Evolutionary conservation across 2,888 invertebrate species (phyloP), one percentile per base, ranked within the genome.

Genomic region (Xanthorhoe designata): DNA sequence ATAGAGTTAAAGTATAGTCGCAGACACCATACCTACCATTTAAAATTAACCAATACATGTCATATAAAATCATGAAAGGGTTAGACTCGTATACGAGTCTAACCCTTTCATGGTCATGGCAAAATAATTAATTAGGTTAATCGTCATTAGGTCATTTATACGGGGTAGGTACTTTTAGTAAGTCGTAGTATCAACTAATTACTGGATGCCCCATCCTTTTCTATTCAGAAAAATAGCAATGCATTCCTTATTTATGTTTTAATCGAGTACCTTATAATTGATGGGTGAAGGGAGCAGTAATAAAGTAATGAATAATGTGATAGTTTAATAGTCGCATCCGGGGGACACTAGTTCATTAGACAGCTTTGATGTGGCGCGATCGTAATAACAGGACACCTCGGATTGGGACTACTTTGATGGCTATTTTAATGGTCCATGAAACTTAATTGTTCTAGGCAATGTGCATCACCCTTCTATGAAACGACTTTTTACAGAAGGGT

Each of bases 291-390:
- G 81, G 76, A 7, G 76, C 73, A 74, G 80, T 82, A 84, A 89
- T 90, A 90, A 90, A 87, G 78, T 86, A 83, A 88, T 89, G 84
- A 87, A 84, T 86, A 84, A 89, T 89, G 85, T 87, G 89, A 89
- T 87, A 82, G 81, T 80, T 82, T 90, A 89, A 91, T 89, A 86
- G 85, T 80, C 75, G 78, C 84, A 88, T 90, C 89, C 90, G 88
- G 86, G 75, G 75, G 78, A 80, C 78, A 69, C 72, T 76, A 78
- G 80, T 83, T 84, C 80, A 82, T 83, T 84, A 82, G 72, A 52
- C 55, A 68, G 75, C 80, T 87, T 87, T 88, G 88, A 87, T 82
- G 86, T 84, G 76, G 75, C 73, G 82, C 86, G 81, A 76, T 75
- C 66, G 64, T 85, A 81, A 86, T 82, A 80, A 81, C 77, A 82